Conservation (phyloP, 1,140 invertebrate species). For the Drosophila azteca region DNA sequence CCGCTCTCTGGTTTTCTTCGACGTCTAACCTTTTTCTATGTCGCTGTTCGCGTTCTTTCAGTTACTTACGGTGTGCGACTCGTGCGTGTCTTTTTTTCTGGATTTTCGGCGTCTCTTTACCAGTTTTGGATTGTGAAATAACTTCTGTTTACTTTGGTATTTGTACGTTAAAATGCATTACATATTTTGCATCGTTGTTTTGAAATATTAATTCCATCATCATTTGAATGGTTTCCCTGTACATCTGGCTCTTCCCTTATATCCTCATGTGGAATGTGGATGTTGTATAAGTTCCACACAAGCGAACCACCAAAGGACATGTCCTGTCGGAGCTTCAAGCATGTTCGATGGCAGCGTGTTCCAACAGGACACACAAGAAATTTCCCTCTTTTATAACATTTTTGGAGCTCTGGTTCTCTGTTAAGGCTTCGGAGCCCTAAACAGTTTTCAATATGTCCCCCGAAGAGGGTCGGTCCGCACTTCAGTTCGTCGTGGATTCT, state of each 20-base stretch:
- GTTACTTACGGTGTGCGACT: too few relatives aligned
- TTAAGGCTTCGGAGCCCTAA: neutral
- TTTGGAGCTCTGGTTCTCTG: slow-evolving; percentile 17
- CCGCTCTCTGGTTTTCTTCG: too few relatives aligned
- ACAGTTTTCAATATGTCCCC: slow-evolving; percentile 9
- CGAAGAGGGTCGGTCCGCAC: slow-evolving; percentile 23
- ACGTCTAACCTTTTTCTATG: too few relatives aligned
- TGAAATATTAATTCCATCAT: too few relatives aligned
- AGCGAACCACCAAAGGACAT: neutral
- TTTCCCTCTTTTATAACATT: slow-evolving; percentile 15
- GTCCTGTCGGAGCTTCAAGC: slow-evolving; percentile 3
- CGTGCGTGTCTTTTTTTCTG: too few relatives aligned
- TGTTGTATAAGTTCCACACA: slow-evolving; percentile 27
- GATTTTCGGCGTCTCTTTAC: too few relatives aligned
- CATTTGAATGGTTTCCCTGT: neutral
- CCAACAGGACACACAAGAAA: neutral
- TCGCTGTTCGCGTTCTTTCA: too few relatives aligned
- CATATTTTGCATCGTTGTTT: too few relatives aligned
- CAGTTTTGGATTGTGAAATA: too few relatives aligned
- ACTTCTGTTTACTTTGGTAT: too few relatives aligned
- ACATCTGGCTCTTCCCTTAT: too few relatives aligned
- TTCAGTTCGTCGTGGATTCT: slow-evolving; percentile 53
- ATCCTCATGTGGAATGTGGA: neutral
- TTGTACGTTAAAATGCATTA: too few relatives aligned
- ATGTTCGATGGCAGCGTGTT: slow-evolving; percentile 8